Evolutionary conservation across 2,797 vertebrate species (phyloP), one percentile per base, ranked within the genome.

Genomic region (Centroberyx gerrardi): DNA sequence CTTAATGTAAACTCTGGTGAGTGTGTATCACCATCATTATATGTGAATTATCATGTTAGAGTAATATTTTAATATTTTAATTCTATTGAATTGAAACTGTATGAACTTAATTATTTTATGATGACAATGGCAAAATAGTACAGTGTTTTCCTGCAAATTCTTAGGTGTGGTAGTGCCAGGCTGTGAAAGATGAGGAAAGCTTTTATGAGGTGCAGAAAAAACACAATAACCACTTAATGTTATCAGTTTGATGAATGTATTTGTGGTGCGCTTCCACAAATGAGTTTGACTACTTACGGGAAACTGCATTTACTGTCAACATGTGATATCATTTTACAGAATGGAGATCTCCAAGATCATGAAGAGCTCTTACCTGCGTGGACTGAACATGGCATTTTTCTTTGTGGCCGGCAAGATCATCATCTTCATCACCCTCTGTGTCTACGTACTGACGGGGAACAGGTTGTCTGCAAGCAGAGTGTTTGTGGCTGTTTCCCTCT

Each of bases 341-440:
- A 96, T 95, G 90, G 98, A 99, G 88, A 97, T 99, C 85, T 95
- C 96, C 82, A 97, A 95, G 92, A 83, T 99, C 75, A 94, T 98
- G 93, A 96, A 90, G 90, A 99, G 97, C 86, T 98, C 97, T 54
- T 98, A 98, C 83, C 96, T 99, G 64, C 96, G 98, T 48, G 98
- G 96, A 36, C 85, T 99, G 88, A 99, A 99, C 89, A 95, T 99
- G 94, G 97, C 97, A 0, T 97, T 96, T 0, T 99, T 98, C 93
- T 99, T 98, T 49, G 89, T 96, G 68, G 96, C 96, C 27, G 97
- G 94, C 95, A 99, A 99, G 94, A 93, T 99, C 77, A 97, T 98
- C 15, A 82, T 99, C 75, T 99, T 98, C 72, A 90, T 97, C 92
- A 99, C 97, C 2, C 95, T 99, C 93, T 93, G 95, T 13, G 93